Conservation (phyloP, 2,113 vertebrate genomes). For the human region DNA sequence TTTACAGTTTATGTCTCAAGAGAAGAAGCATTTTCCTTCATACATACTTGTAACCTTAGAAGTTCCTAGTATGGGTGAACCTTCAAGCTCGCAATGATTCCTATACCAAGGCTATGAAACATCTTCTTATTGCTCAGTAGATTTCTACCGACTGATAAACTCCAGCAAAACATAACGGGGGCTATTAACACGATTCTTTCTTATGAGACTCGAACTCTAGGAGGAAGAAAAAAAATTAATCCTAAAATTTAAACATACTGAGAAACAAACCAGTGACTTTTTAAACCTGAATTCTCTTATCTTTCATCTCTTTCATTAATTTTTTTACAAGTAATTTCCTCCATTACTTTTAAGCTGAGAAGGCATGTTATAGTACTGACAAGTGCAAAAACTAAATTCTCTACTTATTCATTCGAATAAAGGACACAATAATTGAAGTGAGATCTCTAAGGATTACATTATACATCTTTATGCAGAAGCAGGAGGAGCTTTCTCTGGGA, state of each 20-base stretch:
- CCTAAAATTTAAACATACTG: neutral
- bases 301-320: conserved; percentile 30
- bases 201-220: neutral
- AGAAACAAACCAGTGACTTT: conserved; percentile 22
- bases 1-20: neutral
- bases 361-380: neutral
- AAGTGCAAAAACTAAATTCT: conserved; percentile 16
- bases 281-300: neutral
- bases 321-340: conserved; percentile 52
- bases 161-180: neutral
- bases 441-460: conserved; percentile 39
- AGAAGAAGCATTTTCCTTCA: neutral
- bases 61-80: neutral
- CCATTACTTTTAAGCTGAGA: conserved; percentile 35
- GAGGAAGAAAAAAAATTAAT: conserved; percentile 10
- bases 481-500: neutral
- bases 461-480: conserved; percentile 44
- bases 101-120: neutral
- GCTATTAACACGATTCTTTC: neutral
- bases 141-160: neutral
- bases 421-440: conserved; percentile 24
- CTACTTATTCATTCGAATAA: conserved; percentile 20
- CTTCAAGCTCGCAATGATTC: neutral
- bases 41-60: neutral
- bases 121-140: neutral